Conservation (phyloP, 2,113 vertebrate genomes). For the Sphyrna mokarran region DNA sequence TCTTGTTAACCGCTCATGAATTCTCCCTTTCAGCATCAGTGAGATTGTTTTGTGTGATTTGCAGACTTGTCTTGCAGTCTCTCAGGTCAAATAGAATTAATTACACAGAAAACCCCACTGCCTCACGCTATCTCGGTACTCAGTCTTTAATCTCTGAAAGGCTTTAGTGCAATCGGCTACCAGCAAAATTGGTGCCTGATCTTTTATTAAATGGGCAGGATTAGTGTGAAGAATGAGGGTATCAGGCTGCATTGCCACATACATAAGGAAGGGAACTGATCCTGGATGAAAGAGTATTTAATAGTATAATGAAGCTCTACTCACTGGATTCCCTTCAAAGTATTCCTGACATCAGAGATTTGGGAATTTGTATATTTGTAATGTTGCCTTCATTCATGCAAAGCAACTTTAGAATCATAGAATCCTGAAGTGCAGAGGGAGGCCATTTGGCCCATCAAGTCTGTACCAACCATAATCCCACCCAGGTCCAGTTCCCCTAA, state of each 20-base stretch:
- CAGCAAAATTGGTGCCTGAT: not conserved
- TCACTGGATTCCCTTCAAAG: not conserved
- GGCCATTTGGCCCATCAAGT: no score
- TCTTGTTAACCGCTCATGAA: not conserved
- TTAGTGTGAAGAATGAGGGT: not conserved
- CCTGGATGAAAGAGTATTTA: not conserved
- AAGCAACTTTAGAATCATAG: not conserved
- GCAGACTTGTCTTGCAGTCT: not conserved
- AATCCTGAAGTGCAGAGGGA: no score
- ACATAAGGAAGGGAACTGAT: not conserved
- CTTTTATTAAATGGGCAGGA: not conserved
- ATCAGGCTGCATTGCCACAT: not conserved
- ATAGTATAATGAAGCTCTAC: not conserved
- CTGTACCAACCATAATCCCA: no score
- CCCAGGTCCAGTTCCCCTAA: no score
- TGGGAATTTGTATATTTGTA: not conserved
- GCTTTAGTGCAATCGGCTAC: not conserved
- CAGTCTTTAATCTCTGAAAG: not conserved
- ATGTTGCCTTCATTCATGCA: not conserved
- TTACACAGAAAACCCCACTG: not conserved
- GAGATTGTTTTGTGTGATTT: not conserved
- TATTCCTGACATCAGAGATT: not conserved
- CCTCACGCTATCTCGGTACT: not conserved
- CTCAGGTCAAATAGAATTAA: not conserved
- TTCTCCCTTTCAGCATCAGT: not conserved